Base-by-base conservation (phyloP, 2,113 vertebrate species). In the Podiceps cristatus region DNA sequence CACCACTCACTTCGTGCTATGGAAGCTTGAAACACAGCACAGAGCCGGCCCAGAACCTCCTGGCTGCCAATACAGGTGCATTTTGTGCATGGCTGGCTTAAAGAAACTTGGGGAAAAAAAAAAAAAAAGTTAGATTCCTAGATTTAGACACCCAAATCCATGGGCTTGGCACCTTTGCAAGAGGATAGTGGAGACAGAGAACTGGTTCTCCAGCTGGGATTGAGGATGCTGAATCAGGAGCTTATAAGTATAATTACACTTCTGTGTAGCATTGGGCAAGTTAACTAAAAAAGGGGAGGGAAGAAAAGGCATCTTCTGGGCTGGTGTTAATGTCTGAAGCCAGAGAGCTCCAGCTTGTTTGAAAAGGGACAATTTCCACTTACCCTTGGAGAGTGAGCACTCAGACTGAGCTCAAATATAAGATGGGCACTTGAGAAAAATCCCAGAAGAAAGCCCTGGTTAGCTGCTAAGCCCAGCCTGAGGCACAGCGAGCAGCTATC, bases 1-100 rank as follows among this genome's bases (percentile, higher is more conserved):
- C 27, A 9, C 11, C 1, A 1, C 29, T 84, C 35, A 3, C 52
- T 8, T 31, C 0, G 0, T 12, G 59, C 45, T 44, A 44, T 13
- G 13, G 58, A 44, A 55, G 58, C 42, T 50, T 7, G 2, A 52
- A 74, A 31, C 0, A 1, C 22, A 37, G 62, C 37, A 40, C 18
- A 88, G 50, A 59, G 29, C 55, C 53, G 78, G 71, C 27, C 45
- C 28, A 45, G 83, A n/a, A 55, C 35, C 28, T 47, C 45, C 60
- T 42, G 47, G 8, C 55, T 63, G 47, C 55, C 50, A 20, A 18
- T 8, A 10, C 18, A 7, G 47, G 18, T 29, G 29, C 16, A 3
- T 67, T 62, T 28, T 28, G 24, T 77, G 31, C 42, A 18, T 4
- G 9, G 7, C 27, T 74, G 42, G 9, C 42, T 78, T 62, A 14